These are phyloP conservation scores for Scaptomyza flava DNA, from an alignment of 2,888 invertebrate genomes.

Conservation along the genomic window DNA sequence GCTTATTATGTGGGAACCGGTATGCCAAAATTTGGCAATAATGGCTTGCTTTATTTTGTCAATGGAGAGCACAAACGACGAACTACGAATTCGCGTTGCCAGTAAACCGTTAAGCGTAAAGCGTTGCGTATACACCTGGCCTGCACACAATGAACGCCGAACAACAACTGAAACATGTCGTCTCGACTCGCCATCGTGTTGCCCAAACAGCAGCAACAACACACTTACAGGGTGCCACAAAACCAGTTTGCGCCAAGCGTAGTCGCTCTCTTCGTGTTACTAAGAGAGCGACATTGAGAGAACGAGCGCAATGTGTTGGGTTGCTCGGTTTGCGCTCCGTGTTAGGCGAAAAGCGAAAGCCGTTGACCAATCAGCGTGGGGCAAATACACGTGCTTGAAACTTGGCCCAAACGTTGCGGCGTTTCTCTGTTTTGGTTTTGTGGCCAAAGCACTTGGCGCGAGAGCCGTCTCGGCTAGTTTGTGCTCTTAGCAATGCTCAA, in stretches of 20 bases:
- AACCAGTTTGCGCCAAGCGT: slow-evolving; percentile 49
- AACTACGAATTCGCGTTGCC: slow-evolving; percentile 28
- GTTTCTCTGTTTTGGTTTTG: slow-evolving; percentile 76
- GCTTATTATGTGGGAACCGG: slow-evolving; percentile 45
- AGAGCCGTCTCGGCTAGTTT: slow-evolving; percentile 18
- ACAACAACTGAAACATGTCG: slow-evolving; percentile 65
- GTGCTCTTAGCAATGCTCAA: slow-evolving; percentile 19
- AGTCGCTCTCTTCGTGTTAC: slow-evolving; percentile 21
- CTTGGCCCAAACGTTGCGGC: slow-evolving; percentile 26
- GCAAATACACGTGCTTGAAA: slow-evolving; percentile 69
- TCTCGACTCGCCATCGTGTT: slow-evolving; percentile 16
- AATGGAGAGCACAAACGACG: slow-evolving; percentile 23
- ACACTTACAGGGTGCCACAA: slow-evolving; percentile 47
- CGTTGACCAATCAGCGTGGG: slow-evolving; percentile 58
- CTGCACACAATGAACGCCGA: slow-evolving; percentile 71
- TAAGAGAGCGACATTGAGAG: slow-evolving; percentile 35
- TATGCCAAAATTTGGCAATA: slow-evolving; percentile 41
- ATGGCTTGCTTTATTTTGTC: slow-evolving; percentile 13
- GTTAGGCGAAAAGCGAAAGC: slow-evolving; percentile 72
- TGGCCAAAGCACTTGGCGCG: slow-evolving; percentile 7
- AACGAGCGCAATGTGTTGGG: neutral
- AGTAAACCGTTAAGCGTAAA: slow-evolving; percentile 38
- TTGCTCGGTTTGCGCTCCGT: slow-evolving; percentile 37
- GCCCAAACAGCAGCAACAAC: slow-evolving; percentile 12
- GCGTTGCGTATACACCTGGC: slow-evolving; percentile 64